Evolutionary conservation across 1,140 invertebrate species (phyloP).

Genomic region (Penaeus indicus): DNA sequence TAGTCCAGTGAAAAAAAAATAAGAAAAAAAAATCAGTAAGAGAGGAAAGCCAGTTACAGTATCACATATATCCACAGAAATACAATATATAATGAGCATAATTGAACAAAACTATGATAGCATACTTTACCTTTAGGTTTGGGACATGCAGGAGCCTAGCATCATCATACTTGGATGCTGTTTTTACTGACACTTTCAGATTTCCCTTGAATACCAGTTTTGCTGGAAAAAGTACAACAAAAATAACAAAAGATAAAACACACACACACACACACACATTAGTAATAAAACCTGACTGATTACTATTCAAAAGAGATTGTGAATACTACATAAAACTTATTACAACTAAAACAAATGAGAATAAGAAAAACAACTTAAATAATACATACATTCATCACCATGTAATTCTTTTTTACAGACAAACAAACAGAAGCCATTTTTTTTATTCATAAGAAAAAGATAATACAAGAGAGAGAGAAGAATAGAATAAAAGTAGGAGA

Average conservation of each 20-base stretch:
- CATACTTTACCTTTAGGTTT: slow-evolving; percentile 77
- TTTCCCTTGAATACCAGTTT: slow-evolving; percentile 89
- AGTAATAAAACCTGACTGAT: too few species aligned
- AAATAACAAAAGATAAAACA: slow-evolving; percentile 2
- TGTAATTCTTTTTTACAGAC: too few species aligned
- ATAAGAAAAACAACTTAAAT: not conserved
- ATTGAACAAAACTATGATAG: not conserved
- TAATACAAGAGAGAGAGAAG: not conserved
- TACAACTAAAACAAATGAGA: not conserved
- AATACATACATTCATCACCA: too few species aligned
- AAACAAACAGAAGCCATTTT: too few species aligned
- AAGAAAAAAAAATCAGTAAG: not conserved
- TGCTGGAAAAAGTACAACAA: slow-evolving; percentile 73
- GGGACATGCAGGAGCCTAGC: slow-evolving; percentile 92
- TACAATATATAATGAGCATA: not conserved
- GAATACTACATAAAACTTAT: too few species aligned
- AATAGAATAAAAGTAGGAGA: too few species aligned
- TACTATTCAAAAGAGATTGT: too few species aligned
- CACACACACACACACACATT: not conserved
- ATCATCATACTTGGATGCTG: slow-evolving; percentile 99
- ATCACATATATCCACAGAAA: not conserved
- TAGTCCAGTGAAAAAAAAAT: not conserved
- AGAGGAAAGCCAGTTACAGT: not conserved
- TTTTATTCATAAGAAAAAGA: not conserved
- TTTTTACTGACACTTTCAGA: slow-evolving; percentile 89